phyloP scores from a whole-genome alignment of 1,140 invertebrate species.

The Drosophila leontia region DNA sequence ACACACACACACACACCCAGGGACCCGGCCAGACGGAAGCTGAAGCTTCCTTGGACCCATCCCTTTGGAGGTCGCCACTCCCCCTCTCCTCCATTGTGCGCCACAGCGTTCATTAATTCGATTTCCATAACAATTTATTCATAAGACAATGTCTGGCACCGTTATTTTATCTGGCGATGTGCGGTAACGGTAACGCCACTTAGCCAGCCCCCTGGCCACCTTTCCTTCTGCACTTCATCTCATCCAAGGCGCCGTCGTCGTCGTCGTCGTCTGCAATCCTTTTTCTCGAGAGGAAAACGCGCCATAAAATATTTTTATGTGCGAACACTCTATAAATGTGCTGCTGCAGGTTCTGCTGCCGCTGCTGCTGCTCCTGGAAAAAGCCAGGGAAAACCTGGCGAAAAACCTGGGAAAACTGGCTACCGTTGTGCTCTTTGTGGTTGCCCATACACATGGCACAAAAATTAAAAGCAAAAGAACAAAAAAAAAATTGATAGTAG shows the following conservation, averaged over 20 bases:
- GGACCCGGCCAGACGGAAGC: conserved; percentile 31
- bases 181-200: conserved; percentile 84
- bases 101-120: conserved; percentile 85
- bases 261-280: conserved; percentile 72
- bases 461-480: not conserved
- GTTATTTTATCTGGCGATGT: conserved; percentile 85
- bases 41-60: conserved; percentile 24
- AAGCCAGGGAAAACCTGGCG: conserved; percentile 14
- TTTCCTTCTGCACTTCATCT: not conserved
- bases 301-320: conserved; percentile 85
- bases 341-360: conserved; percentile 18
- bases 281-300: conserved; percentile 72
- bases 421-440: conserved; percentile 49
- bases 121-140: conserved; percentile 85
- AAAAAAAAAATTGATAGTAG: not conserved
- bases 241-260: conserved; percentile 41
- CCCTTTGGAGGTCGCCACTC: conserved; percentile 19
- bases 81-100: conserved; percentile 60
- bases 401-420: conserved; percentile 20
- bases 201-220: conserved; percentile 46
- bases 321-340: conserved; percentile 83
- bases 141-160: conserved; percentile 85
- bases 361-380: conserved; percentile 9
- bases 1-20: conserved; percentile 18
- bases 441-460: conserved; percentile 25